These are phyloP conservation scores for Drosophila bocqueti DNA, from an alignment of 1,140 invertebrate genomes.

Conservation along the genomic window DNA sequence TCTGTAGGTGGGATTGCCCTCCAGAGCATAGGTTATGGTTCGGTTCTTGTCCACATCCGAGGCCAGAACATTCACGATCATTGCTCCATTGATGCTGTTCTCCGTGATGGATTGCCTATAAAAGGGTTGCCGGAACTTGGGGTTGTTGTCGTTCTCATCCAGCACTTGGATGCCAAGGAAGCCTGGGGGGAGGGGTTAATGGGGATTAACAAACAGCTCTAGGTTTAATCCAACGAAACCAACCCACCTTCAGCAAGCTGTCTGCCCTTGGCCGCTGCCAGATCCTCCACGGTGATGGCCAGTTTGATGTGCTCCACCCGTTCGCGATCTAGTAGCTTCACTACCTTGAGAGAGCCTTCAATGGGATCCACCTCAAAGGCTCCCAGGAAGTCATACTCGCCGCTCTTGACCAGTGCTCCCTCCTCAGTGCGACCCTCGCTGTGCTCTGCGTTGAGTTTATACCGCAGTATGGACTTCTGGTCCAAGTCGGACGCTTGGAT, in stretches of 20 bases:
- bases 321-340: slow-evolving; percentile 92
- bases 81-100: slow-evolving; percentile 94
- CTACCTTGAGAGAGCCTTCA: slow-evolving; percentile 89
- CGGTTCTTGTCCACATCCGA: slow-evolving; percentile 95
- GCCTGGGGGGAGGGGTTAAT: slow-evolving; percentile 79
- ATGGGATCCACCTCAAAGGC: slow-evolving; percentile 91
- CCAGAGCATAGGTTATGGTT: slow-evolving; percentile 92
- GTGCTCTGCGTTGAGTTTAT: slow-evolving; percentile 89
- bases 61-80: slow-evolving; percentile 92
- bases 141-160: slow-evolving; percentile 97
- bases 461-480: slow-evolving; percentile 90
- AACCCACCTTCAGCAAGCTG: slow-evolving; percentile 90
- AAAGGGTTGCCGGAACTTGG: slow-evolving; percentile 91
- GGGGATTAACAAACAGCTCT: no score
- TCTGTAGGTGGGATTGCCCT: slow-evolving; percentile 88
- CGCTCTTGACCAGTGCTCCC: slow-evolving; percentile 88
- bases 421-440: slow-evolving; percentile 93
- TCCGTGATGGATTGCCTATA: slow-evolving; percentile 93
- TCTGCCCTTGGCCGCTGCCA: slow-evolving; percentile 90
- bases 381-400: slow-evolving; percentile 90
- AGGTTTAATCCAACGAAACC: not conserved
- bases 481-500: slow-evolving; percentile 92
- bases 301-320: slow-evolving; percentile 92
- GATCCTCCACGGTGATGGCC: slow-evolving; percentile 92
- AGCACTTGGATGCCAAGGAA: slow-evolving; percentile 91